Evolutionary conservation across 2,888 invertebrate genomes (phyloP).

Genomic region (Tholera decimalis): DNA sequence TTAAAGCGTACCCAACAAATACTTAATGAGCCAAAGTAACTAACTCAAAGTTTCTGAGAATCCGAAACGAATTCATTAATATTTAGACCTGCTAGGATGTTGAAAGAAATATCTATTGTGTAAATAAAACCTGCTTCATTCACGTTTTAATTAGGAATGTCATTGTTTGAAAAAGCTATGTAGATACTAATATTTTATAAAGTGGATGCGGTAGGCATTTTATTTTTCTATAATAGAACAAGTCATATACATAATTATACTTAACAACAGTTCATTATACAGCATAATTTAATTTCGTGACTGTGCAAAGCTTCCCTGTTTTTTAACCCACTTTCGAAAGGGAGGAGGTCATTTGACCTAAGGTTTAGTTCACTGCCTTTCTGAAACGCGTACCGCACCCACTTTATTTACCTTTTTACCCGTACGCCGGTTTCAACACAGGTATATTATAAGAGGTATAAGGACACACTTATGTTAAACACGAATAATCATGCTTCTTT

Average conservation of each 20-base stretch:
- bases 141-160: conserved; percentile 17
- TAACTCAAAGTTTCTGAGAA: conserved; percentile 49
- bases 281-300: conserved; percentile 8
- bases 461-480: conserved; percentile 16
- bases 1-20: conserved; percentile 46
- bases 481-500: background rate
- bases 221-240: background rate
- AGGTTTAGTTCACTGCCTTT: conserved; percentile 26
- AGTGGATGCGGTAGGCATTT: background rate
- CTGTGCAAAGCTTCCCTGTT: background rate
- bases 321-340: conserved; percentile 13
- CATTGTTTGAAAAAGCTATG: background rate
- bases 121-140: conserved; percentile 37
- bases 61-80: conserved; percentile 53
- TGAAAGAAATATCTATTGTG: conserved; percentile 18
- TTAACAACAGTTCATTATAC: background rate
- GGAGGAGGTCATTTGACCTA: background rate
- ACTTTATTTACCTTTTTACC: conserved; percentile 33
- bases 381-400: conserved; percentile 21
- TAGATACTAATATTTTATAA: background rate
- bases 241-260: background rate
- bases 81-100: conserved; percentile 40
- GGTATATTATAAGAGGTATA: conserved; percentile 2
- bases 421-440: conserved; percentile 21
- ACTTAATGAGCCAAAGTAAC: conserved; percentile 62